Percentiles rank a stretch among this genome's conserved stretches.
Conservation (phyloP, 2,888 invertebrate genomes). For the Pammene fasciana region DNA sequence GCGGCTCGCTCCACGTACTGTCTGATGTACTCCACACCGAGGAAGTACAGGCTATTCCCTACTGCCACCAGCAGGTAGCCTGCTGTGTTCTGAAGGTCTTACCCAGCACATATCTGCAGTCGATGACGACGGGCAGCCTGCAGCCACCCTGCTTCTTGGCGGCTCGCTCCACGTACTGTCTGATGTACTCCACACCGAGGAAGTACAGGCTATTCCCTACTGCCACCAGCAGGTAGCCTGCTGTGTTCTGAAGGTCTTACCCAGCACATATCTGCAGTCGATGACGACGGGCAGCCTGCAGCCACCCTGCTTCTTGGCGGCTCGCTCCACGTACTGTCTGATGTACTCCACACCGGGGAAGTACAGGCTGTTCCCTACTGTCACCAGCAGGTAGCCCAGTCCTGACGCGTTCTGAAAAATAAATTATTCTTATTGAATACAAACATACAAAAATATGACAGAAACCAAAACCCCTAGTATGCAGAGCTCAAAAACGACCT, state of each 20-base stretch:
- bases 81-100: slow-evolving; percentile 44
- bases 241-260: slow-evolving; percentile 61
- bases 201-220: slow-evolving; percentile 92
- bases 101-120: slow-evolving; percentile 91
- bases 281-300: slow-evolving; percentile 90
- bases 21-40: no score
- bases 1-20: no score
- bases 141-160: slow-evolving; percentile 87
- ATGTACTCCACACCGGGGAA: slow-evolving; percentile 94
- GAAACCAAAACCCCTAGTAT: slow-evolving; percentile 64
- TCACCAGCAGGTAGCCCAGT: slow-evolving; percentile 88
- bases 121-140: slow-evolving; percentile 90
- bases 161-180: slow-evolving; percentile 89
- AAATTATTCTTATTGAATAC: background rate
- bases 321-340: slow-evolving; percentile 89
- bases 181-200: slow-evolving; percentile 92
- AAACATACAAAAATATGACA: no score
- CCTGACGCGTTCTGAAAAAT: slow-evolving; percentile 85
- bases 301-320: slow-evolving; percentile 86
- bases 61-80: no score
- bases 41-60: no score
- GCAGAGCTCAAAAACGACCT: no score
- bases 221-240: slow-evolving; percentile 88
- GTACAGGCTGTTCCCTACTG: slow-evolving; percentile 91
- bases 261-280: slow-evolving; percentile 90